Evolutionary conservation across 2,113 vertebrate species (phyloP).

Genomic region (Rousettus leschenaultii): DNA sequence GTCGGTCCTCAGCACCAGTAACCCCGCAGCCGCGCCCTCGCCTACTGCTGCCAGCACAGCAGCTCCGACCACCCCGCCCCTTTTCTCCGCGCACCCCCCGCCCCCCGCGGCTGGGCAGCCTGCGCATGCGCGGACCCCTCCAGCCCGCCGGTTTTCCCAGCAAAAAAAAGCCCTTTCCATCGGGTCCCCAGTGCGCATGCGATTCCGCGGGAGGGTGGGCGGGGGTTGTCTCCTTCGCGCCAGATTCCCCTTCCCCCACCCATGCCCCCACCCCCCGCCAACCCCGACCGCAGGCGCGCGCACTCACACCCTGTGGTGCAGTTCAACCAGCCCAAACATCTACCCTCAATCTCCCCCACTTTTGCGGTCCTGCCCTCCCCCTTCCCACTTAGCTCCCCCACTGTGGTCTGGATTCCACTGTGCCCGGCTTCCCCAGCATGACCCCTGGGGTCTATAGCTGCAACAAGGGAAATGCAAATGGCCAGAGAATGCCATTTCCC

Average conservation of each 20-base stretch:
- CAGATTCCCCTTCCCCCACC: background rate
- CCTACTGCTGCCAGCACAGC: conserved; percentile 69
- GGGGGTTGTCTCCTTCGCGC: background rate
- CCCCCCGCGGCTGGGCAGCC: background rate
- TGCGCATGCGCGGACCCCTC: conserved; percentile 59
- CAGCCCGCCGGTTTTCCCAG: conserved; percentile 23
- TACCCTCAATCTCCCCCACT: background rate
- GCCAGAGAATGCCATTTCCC: background rate
- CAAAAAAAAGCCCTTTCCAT: conserved; percentile 49
- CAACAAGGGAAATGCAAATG: background rate
- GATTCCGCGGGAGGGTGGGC: background rate
- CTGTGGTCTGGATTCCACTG: background rate
- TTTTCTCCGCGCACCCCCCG: conserved; percentile 32
- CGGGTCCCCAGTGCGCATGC: conserved; percentile 53
- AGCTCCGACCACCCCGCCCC: conserved; percentile 60
- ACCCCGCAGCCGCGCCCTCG: conserved; percentile 61
- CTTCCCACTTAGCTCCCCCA: background rate
- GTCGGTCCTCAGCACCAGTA: conserved; percentile 44
- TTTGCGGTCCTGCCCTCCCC: background rate
- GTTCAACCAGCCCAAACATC: background rate
- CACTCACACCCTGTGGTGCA: background rate
- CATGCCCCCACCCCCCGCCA: background rate
- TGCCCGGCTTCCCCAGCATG: background rate
- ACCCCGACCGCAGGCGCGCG: no score
- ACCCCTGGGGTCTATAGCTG: background rate